Conservation (phyloP, 2,113 vertebrate genomes). For the Coregonus clupeaformis region DNA sequence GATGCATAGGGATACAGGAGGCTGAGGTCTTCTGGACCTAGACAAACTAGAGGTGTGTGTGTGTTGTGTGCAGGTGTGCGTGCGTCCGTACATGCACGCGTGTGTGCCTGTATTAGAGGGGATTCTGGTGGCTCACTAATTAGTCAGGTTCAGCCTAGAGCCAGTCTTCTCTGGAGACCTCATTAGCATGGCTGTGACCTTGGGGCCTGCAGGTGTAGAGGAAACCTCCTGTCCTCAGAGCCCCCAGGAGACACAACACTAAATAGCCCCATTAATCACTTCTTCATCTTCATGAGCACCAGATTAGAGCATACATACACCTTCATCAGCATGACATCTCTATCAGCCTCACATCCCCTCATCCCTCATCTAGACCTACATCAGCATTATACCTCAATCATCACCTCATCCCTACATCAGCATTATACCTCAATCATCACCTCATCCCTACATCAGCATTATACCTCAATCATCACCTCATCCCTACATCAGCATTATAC, state of each 20-base stretch:
- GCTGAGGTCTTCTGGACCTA: too few species aligned
- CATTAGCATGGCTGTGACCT: slow-evolving; percentile 32
- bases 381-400: too few species aligned
- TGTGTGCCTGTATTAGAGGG: background rate
- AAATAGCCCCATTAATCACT: slow-evolving; percentile 15
- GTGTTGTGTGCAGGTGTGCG: slow-evolving; percentile 19
- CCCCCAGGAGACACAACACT: slow-evolving; percentile 30
- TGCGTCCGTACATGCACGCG: slow-evolving; percentile 5
- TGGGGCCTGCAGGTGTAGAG: slow-evolving; percentile 10
- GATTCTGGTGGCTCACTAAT: background rate
- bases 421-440: too few species aligned
- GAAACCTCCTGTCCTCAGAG: slow-evolving; percentile 24
- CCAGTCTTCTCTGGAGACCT: slow-evolving; percentile 33
- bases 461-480: too few species aligned
- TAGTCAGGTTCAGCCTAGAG: background rate
- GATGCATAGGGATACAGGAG: slow-evolving; percentile 21
- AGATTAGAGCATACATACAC: background rate
- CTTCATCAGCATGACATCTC: too few species aligned
- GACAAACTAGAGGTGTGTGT: background rate
- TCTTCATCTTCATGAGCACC: background rate
- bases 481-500: too few species aligned
- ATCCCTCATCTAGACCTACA: too few species aligned
- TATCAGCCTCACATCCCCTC: too few species aligned
- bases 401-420: too few species aligned
- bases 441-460: too few species aligned